A percentile compares a stretch with the other conserved stretches of the same genome.
Evolutionary conservation across 2,113 vertebrate genomes (phyloP).

Genomic region (Cavia aperea): DNA sequence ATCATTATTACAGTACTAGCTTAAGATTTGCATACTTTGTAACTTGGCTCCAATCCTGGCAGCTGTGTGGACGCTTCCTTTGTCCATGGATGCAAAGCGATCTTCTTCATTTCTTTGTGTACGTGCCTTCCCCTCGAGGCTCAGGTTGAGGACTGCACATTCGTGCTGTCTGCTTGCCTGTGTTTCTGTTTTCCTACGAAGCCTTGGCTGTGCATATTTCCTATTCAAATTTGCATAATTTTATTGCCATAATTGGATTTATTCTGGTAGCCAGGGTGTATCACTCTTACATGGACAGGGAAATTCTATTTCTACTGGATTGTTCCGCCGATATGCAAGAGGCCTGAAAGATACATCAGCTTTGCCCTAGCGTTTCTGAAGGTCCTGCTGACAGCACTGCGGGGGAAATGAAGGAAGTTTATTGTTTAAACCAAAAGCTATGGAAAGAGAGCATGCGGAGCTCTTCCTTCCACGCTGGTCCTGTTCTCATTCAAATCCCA

Average conservation of each 20-base stretch:
- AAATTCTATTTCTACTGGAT: slow-evolving; percentile 22
- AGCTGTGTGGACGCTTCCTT: background rate
- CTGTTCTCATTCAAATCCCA: background rate
- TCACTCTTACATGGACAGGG: background rate
- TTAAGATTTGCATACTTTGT: background rate
- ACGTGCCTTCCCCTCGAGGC: background rate
- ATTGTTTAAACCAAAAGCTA: background rate
- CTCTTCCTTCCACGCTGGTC: background rate
- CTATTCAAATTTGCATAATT: slow-evolving; percentile 1
- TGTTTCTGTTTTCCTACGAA: background rate
- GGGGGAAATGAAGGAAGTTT: background rate
- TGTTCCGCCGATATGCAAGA: background rate
- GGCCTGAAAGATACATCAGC: background rate
- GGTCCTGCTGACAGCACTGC: background rate
- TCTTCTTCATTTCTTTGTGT: background rate
- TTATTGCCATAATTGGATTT: slow-evolving; percentile 15
- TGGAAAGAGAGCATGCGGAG: background rate
- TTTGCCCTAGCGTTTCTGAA: background rate
- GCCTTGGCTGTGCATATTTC: background rate
- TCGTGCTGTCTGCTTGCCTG: background rate
- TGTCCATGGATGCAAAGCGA: accelerated
- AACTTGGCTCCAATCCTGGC: background rate
- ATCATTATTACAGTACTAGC: background rate
- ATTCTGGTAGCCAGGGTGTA: background rate
- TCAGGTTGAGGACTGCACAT: too few relatives aligned